Evolutionary conservation across 2,113 vertebrate genomes (phyloP).

Genomic region (Lophochroa leadbeateri): DNA sequence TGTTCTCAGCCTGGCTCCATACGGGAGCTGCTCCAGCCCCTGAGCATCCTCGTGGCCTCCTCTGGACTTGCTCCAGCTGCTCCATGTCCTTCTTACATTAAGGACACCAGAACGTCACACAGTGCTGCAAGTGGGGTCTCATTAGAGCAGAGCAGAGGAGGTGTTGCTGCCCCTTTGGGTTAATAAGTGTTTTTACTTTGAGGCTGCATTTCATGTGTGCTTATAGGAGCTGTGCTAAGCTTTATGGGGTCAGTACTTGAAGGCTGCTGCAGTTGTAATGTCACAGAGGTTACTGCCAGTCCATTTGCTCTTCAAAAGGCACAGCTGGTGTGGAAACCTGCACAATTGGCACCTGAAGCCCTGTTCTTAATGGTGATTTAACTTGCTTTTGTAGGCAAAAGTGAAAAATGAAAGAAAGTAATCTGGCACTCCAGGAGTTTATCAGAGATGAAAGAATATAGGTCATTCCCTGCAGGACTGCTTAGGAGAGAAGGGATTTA

Average conservation of each 20-base stretch:
- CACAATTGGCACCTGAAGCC: background rate
- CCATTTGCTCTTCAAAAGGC: background rate
- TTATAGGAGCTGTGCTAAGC: background rate
- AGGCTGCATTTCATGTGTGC: background rate
- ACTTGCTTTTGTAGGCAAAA: background rate
- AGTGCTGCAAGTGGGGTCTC: background rate
- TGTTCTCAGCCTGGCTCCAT: background rate
- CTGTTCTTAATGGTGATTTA: background rate
- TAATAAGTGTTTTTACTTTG: background rate
- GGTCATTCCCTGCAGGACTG: background rate
- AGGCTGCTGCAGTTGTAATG: background rate
- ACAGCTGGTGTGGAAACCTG: background rate
- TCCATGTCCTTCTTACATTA: background rate
- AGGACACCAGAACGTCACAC: background rate
- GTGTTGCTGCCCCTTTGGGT: background rate
- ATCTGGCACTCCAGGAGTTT: background rate
- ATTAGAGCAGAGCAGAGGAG: background rate
- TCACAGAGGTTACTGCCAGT: background rate
- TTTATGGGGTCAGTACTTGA: background rate
- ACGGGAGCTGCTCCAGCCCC: background rate
- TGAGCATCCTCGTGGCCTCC: background rate
- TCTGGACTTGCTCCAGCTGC: background rate
- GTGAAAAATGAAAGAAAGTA: constrained; percentile 1
- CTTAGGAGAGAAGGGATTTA: background rate
- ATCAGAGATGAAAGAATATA: background rate